phyloP scores from a whole-genome alignment of 2,888 invertebrate species.

The Elgonia sp. region DNA sequence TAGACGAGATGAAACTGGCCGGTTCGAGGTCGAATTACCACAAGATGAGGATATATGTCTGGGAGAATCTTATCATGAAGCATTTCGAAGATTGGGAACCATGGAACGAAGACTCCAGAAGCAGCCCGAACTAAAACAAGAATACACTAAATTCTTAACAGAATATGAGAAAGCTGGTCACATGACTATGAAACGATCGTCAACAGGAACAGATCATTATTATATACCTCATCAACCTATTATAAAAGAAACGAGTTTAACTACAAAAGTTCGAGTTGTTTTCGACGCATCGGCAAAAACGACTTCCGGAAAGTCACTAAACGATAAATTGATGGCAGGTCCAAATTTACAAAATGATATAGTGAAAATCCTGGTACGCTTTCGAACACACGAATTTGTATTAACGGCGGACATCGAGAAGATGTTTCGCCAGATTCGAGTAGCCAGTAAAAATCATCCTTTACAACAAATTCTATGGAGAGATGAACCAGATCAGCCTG shows the following conservation, averaged over 20 bases:
- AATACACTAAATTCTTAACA: neutral
- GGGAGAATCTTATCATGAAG: constrained; percentile 3
- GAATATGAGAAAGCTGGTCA: constrained; percentile 11
- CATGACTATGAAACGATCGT: constrained; percentile 9
- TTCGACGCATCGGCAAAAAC: neutral
- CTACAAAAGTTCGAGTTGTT: neutral
- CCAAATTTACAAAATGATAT: constrained; percentile 48
- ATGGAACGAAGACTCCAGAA: neutral
- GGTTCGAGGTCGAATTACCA: constrained; percentile 16
- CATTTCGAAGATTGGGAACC: neutral
- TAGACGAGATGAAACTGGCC: neutral
- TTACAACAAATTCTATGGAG: constrained; percentile 47
- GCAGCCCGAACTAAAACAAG: neutral
- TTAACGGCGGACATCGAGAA: constrained; percentile 41
- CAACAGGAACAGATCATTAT: neutral
- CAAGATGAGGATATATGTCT: neutral
- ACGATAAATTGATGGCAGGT: neutral
- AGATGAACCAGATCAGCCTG: neutral
- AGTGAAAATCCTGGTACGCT: constrained; percentile 42
- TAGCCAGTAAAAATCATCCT: neutral
- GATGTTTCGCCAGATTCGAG: constrained; percentile 28
- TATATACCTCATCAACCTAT: constrained; percentile 12
- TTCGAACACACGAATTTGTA: constrained; percentile 32
- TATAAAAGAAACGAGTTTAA: neutral
- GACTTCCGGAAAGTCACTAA: neutral